These are phyloP conservation scores for Habropoda laboriosa DNA, from an alignment of 1,140 invertebrate genomes.

Conservation along the genomic window DNA sequence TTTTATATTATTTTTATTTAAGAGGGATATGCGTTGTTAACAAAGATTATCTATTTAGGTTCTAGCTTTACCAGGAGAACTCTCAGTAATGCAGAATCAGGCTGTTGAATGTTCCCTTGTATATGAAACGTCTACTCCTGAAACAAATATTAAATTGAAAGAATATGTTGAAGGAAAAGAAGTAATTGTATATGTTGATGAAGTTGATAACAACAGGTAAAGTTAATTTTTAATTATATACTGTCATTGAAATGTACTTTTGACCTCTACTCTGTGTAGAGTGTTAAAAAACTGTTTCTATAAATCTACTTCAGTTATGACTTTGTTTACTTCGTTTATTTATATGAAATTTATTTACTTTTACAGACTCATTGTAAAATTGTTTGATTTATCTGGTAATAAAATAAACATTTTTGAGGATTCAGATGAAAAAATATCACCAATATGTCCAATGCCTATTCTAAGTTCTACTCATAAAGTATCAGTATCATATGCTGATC, in stretches of 20 bases:
- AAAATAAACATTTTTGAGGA: conserved; percentile 82
- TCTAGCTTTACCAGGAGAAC: conserved; percentile 81
- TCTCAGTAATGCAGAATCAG: conserved; percentile 83
- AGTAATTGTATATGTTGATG: conserved; percentile 83
- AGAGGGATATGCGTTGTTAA: background rate
- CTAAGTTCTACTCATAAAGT: conserved; percentile 81
- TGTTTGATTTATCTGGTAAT: conserved; percentile 83
- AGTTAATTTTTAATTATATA: conserved; percentile 2
- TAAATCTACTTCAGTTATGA: no score
- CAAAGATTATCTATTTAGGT: conserved; percentile 75
- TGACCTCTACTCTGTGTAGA: no score
- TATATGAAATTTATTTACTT: conserved; percentile 48
- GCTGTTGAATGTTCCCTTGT: conserved; percentile 80
- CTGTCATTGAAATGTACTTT: conserved; percentile 25
- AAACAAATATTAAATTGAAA: conserved; percentile 66
- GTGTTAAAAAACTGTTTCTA: no score
- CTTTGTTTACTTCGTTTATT: background rate
- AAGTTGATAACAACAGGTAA: conserved; percentile 83
- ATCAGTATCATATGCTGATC: conserved; percentile 79
- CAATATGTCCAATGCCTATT: conserved; percentile 83
- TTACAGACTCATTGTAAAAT: conserved; percentile 83
- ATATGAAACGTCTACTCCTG: conserved; percentile 43
- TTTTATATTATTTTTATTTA: background rate
- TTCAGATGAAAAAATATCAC: conserved; percentile 80
- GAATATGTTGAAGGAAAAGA: conserved; percentile 66